Evolutionary conservation across 2,888 invertebrate genomes (phyloP).

Genomic region (Drosophila nigricruria): DNA sequence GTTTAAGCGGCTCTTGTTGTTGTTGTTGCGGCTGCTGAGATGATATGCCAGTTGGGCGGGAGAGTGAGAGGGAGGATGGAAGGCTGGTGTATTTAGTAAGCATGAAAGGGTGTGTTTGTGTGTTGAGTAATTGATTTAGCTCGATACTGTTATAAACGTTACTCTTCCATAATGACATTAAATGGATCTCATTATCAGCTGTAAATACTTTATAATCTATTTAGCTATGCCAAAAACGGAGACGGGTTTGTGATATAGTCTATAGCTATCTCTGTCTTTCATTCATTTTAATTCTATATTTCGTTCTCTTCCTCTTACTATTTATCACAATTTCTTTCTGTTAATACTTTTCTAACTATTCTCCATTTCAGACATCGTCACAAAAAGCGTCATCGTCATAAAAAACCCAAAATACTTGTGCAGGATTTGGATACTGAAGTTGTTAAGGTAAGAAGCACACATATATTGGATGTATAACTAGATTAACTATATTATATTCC

Average conservation of each 20-base stretch:
- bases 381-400: slow-evolving; percentile 85
- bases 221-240: not conserved
- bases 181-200: not conserved
- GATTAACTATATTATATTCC: not conserved
- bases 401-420: slow-evolving; percentile 85
- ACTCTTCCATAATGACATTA: slow-evolving; percentile 10
- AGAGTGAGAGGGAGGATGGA: not conserved
- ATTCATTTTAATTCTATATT: no score
- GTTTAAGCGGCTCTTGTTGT: slow-evolving; percentile 69
- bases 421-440: slow-evolving; percentile 85
- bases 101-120: not conserved
- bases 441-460: slow-evolving; percentile 80
- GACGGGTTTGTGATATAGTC: not conserved
- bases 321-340: not conserved
- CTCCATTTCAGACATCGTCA: slow-evolving; percentile 82
- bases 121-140: slow-evolving; percentile 57
- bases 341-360: not conserved
- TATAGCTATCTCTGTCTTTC: no score
- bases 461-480: not conserved
- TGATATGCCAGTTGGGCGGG: slow-evolving; percentile 26
- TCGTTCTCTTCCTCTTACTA: no score
- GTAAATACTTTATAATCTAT: not conserved
- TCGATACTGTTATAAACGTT: slow-evolving; percentile 27
- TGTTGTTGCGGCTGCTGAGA: slow-evolving; percentile 29
- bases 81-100: not conserved